phyloP scores from a whole-genome alignment of 2,888 invertebrate species.

The Xylophagus ater region DNA sequence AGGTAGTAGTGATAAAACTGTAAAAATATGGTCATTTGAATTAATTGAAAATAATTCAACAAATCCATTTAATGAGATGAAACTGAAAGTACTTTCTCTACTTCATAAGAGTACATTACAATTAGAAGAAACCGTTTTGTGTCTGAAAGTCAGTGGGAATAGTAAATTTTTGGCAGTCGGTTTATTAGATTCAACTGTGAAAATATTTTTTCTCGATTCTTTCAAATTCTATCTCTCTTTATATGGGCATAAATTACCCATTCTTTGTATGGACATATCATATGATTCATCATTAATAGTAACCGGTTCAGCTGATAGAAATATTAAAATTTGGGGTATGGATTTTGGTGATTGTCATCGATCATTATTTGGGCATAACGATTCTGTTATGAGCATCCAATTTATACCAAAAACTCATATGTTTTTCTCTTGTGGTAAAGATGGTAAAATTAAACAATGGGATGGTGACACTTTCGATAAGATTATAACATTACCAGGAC shows the following conservation, averaged over 20 bases:
- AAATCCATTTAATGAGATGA: constrained; percentile 12
- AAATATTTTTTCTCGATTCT: constrained; percentile 88
- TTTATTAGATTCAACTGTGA: constrained; percentile 85
- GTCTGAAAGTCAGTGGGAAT: constrained; percentile 73
- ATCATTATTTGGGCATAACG: constrained; percentile 92
- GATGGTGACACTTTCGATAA: constrained; percentile 87
- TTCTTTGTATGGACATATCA: constrained; percentile 86
- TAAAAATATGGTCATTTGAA: constrained; percentile 92
- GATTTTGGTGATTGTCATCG: constrained; percentile 98
- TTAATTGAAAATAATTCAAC: constrained; percentile 46
- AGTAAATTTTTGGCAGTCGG: constrained; percentile 81
- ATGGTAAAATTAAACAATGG: constrained; percentile 93
- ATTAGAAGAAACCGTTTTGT: constrained; percentile 77
- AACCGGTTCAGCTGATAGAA: constrained; percentile 92
- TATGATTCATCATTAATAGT: constrained; percentile 76
- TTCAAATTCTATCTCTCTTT: constrained; percentile 92
- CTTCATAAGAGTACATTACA: constrained; percentile 72
- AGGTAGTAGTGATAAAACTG: constrained; percentile 79
- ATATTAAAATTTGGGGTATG: constrained; percentile 95
- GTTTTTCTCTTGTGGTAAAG: constrained; percentile 88
- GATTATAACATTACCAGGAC: constrained; percentile 80
- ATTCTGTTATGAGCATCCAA: constrained; percentile 78
- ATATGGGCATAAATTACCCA: constrained; percentile 94
- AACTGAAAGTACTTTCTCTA: constrained; percentile 54
- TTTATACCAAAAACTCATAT: constrained; percentile 88